Evolutionary conservation across 2,888 invertebrate species (phyloP).

Genomic region (Tethea ocularis): DNA sequence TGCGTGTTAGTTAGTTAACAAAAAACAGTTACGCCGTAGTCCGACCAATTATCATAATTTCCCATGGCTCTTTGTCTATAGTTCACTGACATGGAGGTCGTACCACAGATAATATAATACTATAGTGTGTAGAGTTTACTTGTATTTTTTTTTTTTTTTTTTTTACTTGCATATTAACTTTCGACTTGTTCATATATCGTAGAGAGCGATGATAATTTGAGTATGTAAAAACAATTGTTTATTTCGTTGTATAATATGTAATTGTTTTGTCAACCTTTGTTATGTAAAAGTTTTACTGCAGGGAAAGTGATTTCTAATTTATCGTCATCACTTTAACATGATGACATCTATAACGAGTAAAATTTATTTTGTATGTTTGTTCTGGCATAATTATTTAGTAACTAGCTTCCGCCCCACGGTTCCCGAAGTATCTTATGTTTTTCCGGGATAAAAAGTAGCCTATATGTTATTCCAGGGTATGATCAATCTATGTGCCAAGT

Average conservation of each 20-base stretch:
- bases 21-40: conserved; percentile 24
- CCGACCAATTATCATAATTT: conserved; percentile 52
- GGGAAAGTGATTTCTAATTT: neutral
- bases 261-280: neutral
- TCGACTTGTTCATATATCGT: conserved; percentile 3
- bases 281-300: neutral
- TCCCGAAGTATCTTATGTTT: too few species aligned
- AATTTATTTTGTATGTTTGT: too few species aligned
- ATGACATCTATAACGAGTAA: neutral
- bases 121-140: conserved; percentile 4
- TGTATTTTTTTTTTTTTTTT: too few species aligned
- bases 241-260: neutral
- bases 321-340: neutral
- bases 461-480: too few species aligned
- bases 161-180: neutral
- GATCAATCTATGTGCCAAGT: too few species aligned
- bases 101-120: conserved; percentile 3
- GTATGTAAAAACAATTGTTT: neutral
- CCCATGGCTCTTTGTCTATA: conserved; percentile 57
- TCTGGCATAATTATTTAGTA: too few species aligned
- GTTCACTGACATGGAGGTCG: conserved; percentile 65
- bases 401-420: too few species aligned
- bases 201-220: conserved; percentile 4
- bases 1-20: conserved; percentile 7
- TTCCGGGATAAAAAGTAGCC: too few species aligned